These are phyloP conservation scores for Cricetomys ansorgei DNA, from an alignment of 2,113 vertebrate species.

Conservation along the genomic window DNA sequence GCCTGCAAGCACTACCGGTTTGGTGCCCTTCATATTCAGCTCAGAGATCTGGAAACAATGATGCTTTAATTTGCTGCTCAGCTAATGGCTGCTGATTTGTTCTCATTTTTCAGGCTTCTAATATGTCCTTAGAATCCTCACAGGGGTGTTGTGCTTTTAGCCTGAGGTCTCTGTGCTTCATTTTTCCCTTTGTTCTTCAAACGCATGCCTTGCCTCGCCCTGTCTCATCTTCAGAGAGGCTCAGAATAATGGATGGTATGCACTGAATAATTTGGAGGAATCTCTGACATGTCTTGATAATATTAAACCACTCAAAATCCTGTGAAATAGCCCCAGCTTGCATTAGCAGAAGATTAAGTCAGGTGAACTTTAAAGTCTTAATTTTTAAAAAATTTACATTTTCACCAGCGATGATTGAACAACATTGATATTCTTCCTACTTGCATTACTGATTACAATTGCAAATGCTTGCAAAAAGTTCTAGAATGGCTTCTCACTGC, in stretches of 20 bases:
- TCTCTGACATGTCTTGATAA: constrained; percentile 54
- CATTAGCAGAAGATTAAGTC: constrained; percentile 50
- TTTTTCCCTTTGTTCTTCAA: constrained; percentile 72
- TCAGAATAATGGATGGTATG: constrained; percentile 6
- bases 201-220: neutral
- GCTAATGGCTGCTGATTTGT: constrained; percentile 60
- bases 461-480: constrained; percentile 51
- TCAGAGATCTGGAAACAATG: constrained; percentile 48
- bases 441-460: constrained; percentile 53
- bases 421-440: constrained; percentile 61
- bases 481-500: constrained; percentile 25
- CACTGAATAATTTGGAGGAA: constrained; percentile 36
- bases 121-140: constrained; percentile 52
- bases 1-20: rapidly evolving
- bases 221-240: constrained; percentile 48
- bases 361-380: constrained; percentile 69
- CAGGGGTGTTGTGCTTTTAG: constrained; percentile 48
- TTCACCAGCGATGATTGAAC: constrained; percentile 62
- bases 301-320: constrained; percentile 35
- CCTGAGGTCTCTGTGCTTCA: constrained; percentile 49
- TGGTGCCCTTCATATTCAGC: neutral
- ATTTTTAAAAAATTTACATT: constrained; percentile 67
- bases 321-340: constrained; percentile 41
- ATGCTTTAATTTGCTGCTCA: constrained; percentile 46
- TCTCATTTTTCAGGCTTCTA: constrained; percentile 45